Evolutionary conservation across 2,113 vertebrate species (phyloP), one percentile per base, ranked within the genome.

Genomic region (Anarrhichthys ocellatus): DNA sequence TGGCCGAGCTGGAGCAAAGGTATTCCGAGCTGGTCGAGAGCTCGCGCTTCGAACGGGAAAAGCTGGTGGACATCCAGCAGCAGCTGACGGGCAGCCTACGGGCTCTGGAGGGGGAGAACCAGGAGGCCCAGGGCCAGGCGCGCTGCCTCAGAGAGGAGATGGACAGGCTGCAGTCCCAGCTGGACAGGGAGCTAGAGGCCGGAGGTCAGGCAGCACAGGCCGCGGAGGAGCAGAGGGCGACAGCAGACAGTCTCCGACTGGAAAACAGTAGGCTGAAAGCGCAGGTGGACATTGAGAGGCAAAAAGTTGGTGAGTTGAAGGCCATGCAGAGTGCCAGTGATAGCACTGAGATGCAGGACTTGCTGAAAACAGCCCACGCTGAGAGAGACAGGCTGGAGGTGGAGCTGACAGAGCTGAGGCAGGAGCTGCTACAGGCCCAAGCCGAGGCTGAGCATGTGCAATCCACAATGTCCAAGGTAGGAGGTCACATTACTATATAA

Each of bases 41-140:
- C 90, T 96, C 97, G 32, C 94, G 93, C 10, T 98, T 97, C 4
- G 98, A 99, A 87, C 94, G 97, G 36, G 98, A 99, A 89, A 99
- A 98, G 79, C 92, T 99, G 89, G 96, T 99, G 48, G 96, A 96
- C 91, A 98, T 99, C 48, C 98, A 99, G 87, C 97, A 99, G 85
- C 98, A 99, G 91, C 92, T 99, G 79, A 98, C 97, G 2, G 96
- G 97, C 54, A 97, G 97, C 87, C 88, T 99, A 1, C 89, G 97
- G 54, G 96, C 95, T 74, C 92, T 96, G 1, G 98, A 99, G 75
- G 95, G 96, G 69, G 98, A 99, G 75, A 96, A 98, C 89, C 97
- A 97, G 73, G 96, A 96, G 18, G 91, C 96, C 1, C 95, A 97
- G 67, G 94, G 94, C 6, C 89, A 94, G 73, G 94, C 95, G 10